Evolutionary conservation across 2,888 invertebrate genomes (phyloP), one percentile per base, ranked within the genome.

Genomic region (Anticlea derivata): DNA sequence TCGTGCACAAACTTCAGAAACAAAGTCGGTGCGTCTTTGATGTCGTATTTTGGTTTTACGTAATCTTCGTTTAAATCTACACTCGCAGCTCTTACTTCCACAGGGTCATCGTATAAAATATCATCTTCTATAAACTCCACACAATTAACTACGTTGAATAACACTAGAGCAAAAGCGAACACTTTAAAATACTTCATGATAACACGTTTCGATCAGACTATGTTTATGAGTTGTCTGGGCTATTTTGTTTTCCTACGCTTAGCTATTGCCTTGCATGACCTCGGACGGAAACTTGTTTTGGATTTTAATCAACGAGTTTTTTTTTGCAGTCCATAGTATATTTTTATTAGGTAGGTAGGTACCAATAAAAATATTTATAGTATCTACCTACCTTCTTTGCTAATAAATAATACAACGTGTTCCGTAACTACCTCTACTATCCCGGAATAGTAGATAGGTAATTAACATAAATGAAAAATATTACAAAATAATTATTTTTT

Each of bases 1-100:
- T 80, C 71, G 12, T 58, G 58, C 0, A 79, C 29, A 31, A 78
- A 87, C 38, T 79, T 66, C 1, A 60, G 8, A 44, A 86, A 87
- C 5, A 84, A 39, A 1, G 59, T 31, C 4, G 68, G 66, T 1
- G 80, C 82, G 23, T 86, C 73, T 1, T 75, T 70, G 24, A 86
- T 11, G 12, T 83, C 59, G 50, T 86, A 87, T 4, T 68, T 57
- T 1, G 73, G 69, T 45, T 70, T 70, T 11, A 58, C 52, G 5
- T 60, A 40, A 1, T 66, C 51, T 2, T 58, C 33, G 1, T 66
- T 52, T 17, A 60, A 57, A 37, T 54, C 58, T 34, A 8, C 49
- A 3, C 58, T 46, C 2, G 61, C 55, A 5, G 31, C 34, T 7
- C 57, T 34, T 5, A 24, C 50, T 44, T 50, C 31, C 5, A 12